phyloP scores from a whole-genome alignment of 2,888 invertebrate genomes.

The Caenorhabditis becei region DNA sequence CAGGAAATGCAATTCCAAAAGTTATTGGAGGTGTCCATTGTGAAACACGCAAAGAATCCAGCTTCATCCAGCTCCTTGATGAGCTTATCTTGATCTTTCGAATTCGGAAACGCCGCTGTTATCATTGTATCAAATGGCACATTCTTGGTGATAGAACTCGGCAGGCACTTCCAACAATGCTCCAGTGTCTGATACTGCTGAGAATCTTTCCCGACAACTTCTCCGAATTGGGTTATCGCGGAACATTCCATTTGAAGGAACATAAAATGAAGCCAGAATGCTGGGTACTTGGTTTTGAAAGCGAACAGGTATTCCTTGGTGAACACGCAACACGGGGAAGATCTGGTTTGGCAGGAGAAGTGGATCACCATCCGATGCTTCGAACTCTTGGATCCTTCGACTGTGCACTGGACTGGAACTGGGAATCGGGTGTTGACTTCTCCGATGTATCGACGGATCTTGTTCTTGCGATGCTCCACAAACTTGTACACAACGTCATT shows the following conservation, averaged over 20 bases:
- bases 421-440: conserved; percentile 90
- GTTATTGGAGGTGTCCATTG: conserved; percentile 86
- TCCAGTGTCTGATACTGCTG: conserved; percentile 84
- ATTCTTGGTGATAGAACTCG: conserved; percentile 90
- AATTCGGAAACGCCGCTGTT: conserved; percentile 93
- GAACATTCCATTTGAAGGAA: conserved; percentile 84
- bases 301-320: conserved; percentile 83
- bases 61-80: conserved; percentile 90
- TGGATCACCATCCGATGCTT: conserved; percentile 92
- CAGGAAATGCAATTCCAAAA: conserved; percentile 95
- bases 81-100: conserved; percentile 92
- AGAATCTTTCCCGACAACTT: conserved; percentile 83
- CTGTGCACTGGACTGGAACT: conserved; percentile 93
- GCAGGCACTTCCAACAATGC: conserved; percentile 95
- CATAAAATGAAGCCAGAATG: conserved; percentile 96
- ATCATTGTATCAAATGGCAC: conserved; percentile 87
- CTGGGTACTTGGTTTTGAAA: conserved; percentile 87
- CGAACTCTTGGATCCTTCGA: conserved; percentile 87
- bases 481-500: conserved; percentile 89
- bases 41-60: conserved; percentile 94
- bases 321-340: conserved; percentile 90
- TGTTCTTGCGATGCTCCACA: conserved; percentile 94
- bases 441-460: conserved; percentile 93
- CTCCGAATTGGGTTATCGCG: conserved; percentile 80
- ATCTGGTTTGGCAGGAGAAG: conserved; percentile 91